A percentile compares a stretch with the other conserved stretches of the same genome.
Conservation (phyloP, 2,113 vertebrate species). For the Plecturocebus donacophilus region DNA sequence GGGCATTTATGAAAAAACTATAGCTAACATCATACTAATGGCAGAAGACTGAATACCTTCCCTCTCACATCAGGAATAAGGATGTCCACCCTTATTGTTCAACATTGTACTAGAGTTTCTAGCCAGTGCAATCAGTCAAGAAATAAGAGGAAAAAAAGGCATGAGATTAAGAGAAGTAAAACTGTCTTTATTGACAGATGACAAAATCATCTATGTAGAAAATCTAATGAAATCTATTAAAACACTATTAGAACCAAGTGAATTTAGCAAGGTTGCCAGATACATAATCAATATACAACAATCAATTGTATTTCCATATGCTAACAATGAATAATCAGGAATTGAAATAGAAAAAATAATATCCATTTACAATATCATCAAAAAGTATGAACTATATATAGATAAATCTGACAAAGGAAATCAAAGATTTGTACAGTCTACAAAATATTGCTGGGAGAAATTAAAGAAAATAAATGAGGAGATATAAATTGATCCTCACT, state of each 20-base stretch:
- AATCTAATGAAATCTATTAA: neutral
- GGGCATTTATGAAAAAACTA: neutral
- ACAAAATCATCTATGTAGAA: neutral
- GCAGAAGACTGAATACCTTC: neutral
- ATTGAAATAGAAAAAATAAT: neutral
- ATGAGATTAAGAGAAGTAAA: conserved; percentile 2
- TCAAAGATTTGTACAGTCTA: neutral
- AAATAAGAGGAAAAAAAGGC: neutral
- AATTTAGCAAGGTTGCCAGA: neutral
- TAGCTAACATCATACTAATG: neutral
- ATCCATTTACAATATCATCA: neutral
- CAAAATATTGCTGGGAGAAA: neutral
- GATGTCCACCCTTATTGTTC: neutral
- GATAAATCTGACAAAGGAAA: neutral
- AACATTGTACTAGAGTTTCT: neutral
- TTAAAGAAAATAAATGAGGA: neutral
- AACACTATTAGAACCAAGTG: neutral
- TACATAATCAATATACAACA: neutral
- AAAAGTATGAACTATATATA: neutral
- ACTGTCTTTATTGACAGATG: neutral
- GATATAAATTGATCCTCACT: neutral
- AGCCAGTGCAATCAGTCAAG: neutral
- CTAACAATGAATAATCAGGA: neutral
- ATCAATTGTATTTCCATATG: neutral
- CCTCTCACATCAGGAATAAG: neutral